A percentile compares a stretch with the other conserved stretches of the same genome.
These are phyloP conservation scores for Microcebus jonahi DNA, from an alignment of 2,113 vertebrate species.

Conservation along the genomic window DNA sequence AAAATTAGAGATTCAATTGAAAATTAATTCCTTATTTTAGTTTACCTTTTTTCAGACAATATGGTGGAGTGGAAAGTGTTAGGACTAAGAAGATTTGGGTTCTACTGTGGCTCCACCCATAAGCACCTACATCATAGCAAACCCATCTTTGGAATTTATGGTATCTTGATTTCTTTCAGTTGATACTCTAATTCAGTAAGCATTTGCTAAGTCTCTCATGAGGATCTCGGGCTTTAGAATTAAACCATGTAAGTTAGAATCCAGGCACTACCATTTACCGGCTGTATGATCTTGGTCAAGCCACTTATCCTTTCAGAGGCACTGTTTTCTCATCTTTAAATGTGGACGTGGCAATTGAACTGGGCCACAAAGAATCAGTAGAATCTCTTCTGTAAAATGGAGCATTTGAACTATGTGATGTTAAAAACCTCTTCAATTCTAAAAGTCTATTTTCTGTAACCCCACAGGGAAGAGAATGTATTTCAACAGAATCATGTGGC, in stretches of 20 bases:
- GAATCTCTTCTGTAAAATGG: constrained; percentile 36
- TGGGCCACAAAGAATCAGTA: not conserved
- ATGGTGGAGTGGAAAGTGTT: not conserved
- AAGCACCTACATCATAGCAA: not conserved
- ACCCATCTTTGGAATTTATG: not conserved
- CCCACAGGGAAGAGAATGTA: constrained; percentile 32
- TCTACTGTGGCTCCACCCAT: not conserved
- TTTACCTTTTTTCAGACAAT: not conserved
- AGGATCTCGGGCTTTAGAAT: not conserved
- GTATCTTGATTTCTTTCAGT: not conserved
- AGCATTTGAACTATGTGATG: constrained; percentile 36
- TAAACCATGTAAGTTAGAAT: not conserved
- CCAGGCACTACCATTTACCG: not conserved
- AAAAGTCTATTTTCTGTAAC: constrained; percentile 22
- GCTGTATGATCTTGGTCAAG: not conserved
- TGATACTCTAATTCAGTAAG: not conserved
- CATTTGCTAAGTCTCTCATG: not conserved
- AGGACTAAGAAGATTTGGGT: not conserved
- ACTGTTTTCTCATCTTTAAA: constrained; percentile 11
- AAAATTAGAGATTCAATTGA: not conserved
- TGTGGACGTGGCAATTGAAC: not conserved
- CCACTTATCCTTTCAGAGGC: not conserved
- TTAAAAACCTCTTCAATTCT: constrained; percentile 3
- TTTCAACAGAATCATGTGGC: constrained; percentile 17
- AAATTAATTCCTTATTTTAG: not conserved